These are phyloP conservation scores for Scatophagus argus DNA, from an alignment of 2,113 vertebrate species.

Conservation along the genomic window DNA sequence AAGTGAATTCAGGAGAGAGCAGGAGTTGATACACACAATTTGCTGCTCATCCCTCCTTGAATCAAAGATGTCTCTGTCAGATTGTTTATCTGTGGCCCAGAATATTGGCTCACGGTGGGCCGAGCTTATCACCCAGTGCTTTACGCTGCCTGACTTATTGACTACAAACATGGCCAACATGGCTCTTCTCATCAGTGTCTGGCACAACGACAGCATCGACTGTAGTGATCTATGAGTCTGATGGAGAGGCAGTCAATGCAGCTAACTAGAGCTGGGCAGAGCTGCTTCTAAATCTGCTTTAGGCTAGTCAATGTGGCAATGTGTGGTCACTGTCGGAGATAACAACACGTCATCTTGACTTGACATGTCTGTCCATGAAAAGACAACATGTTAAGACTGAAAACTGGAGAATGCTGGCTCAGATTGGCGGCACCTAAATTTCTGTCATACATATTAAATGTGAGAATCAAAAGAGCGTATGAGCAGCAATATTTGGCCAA, in stretches of 20 bases:
- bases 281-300: slow-evolving; percentile 64
- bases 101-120: slow-evolving; percentile 52
- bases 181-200: slow-evolving; percentile 69
- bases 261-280: slow-evolving; percentile 59
- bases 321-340: slow-evolving; percentile 24
- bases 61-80: slow-evolving; percentile 69
- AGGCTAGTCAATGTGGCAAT: slow-evolving; percentile 42
- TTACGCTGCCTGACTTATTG: slow-evolving; percentile 75
- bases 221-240: slow-evolving; percentile 69
- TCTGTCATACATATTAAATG: slow-evolving; percentile 3
- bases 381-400: slow-evolving; percentile 1
- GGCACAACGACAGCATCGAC: slow-evolving; percentile 60
- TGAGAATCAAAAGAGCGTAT: slow-evolving; percentile 5
- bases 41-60: slow-evolving; percentile 59
- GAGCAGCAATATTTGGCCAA: slow-evolving; percentile 17
- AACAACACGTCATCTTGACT: slow-evolving; percentile 41
- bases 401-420: background rate
- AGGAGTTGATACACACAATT: slow-evolving; percentile 53
- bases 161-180: slow-evolving; percentile 65
- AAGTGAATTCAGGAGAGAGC: slow-evolving; percentile 12
- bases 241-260: slow-evolving; percentile 63
- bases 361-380: slow-evolving; percentile 32
- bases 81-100: slow-evolving; percentile 62
- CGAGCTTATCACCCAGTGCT: slow-evolving; percentile 63
- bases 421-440: slow-evolving; percentile 1